Evolutionary conservation across 2,113 vertebrate species (phyloP), one percentile per base, ranked within the genome.

Genomic region (Thryonomys swinderianus): DNA sequence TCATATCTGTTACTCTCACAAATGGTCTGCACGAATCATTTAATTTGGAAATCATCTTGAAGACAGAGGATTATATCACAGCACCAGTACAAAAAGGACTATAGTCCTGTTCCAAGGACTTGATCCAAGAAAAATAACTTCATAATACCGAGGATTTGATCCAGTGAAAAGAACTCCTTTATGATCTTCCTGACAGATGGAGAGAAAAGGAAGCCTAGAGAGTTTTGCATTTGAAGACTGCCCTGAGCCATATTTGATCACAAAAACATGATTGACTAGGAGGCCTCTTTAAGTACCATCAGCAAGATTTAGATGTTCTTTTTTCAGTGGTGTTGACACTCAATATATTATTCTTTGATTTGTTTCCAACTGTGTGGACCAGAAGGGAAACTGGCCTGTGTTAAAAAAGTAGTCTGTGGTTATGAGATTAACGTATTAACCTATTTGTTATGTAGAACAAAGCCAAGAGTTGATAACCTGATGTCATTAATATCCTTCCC

Each of bases 91-190:
- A n/a, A 48, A n/a, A 94, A 82, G 25, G 59, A 59, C 40, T 55
- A 21, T 21, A 55, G 51, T 66, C 37, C 32, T 23, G 71, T 40
- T 48, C 84, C 59, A 66, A 90, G 67, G 37, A 62, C 87, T 42
- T 86, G 40, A 61, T 93, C n/a, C 73, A 88, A 86, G 61, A 37
- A 86, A 92, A 95, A 90, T 30, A 88, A 74, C 17, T 66, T 66
- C n/a, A 73, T 42, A 34, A 93, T 34, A 69, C 42, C 61, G 71
- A 89, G 61, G 55, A 85, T 92, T n/a, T 78, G 42, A 67, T 90
- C 25, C 81, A 93, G 85, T 76, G 61, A 66, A 88, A 96, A 93
- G 48, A 83, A 69, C 20, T n/a, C 25, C 40, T 40, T 85, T 20
- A 6, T 11, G 62, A 81, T 32, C 32, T 53, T 92, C 27, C 73